Percentiles rank a stretch among this genome's conserved stretches.
These are phyloP conservation scores for Strigops habroptila DNA, from an alignment of 2,113 vertebrate species.

Conservation along the genomic window DNA sequence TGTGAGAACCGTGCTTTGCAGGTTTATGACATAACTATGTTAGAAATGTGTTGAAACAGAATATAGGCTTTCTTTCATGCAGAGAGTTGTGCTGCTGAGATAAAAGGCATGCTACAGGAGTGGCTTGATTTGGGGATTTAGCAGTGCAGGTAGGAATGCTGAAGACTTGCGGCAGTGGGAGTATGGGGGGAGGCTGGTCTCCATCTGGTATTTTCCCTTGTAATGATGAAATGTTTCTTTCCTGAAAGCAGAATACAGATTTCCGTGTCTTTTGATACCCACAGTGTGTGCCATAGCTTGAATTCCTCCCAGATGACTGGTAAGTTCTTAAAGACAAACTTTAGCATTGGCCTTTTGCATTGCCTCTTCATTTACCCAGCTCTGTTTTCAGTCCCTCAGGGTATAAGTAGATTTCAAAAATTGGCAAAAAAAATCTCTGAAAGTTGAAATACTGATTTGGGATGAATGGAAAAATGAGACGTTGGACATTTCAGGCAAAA, in stretches of 20 bases:
- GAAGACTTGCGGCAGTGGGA: background rate
- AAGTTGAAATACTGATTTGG: background rate
- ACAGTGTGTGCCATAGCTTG: background rate
- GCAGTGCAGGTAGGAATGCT: background rate
- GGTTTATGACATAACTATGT: background rate
- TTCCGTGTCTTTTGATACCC: background rate
- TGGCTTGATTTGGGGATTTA: background rate
- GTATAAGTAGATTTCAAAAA: background rate
- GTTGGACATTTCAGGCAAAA: background rate
- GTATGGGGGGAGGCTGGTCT: background rate
- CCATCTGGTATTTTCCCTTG: background rate
- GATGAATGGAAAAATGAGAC: background rate
- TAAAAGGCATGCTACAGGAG: background rate
- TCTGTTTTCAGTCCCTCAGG: background rate
- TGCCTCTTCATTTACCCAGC: background rate
- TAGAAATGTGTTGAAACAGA: background rate
- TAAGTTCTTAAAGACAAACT: background rate
- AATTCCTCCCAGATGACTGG: background rate
- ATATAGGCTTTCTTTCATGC: background rate
- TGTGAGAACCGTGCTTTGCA: rapidly evolving
- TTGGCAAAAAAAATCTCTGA: background rate
- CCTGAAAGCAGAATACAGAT: background rate
- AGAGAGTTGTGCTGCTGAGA: background rate
- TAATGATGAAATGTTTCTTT: background rate
- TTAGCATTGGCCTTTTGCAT: background rate